A percentile compares a stretch with the other conserved stretches of the same genome.
These are phyloP conservation scores for Probosciger aterrimus DNA, from an alignment of 2,113 vertebrate species.

Conservation along the genomic window DNA sequence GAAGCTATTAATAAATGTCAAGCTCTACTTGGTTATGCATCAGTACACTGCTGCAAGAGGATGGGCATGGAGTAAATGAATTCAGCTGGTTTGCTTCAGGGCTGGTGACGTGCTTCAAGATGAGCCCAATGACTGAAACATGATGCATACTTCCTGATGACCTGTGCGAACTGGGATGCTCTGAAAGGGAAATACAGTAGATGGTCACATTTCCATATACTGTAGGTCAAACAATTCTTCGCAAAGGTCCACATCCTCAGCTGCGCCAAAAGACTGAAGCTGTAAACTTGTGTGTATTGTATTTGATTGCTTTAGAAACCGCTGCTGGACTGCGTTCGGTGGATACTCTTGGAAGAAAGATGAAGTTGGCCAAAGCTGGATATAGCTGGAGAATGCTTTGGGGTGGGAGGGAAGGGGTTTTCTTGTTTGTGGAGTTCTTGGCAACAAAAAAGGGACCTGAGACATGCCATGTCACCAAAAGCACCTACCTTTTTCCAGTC, in stretches of 20 bases:
- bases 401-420: not conserved
- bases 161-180: not conserved
- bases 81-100: not conserved
- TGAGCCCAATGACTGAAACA: not conserved
- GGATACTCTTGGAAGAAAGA: not conserved
- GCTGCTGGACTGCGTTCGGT: not conserved
- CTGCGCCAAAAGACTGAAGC: not conserved
- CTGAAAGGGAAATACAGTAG: rapidly evolving
- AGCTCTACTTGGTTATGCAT: not conserved
- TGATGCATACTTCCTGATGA: rapidly evolving
- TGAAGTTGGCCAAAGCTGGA: not conserved
- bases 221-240: not conserved
- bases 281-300: rapidly evolving
- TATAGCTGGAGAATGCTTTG: not conserved
- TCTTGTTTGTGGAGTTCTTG: not conserved
- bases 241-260: not conserved
- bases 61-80: not conserved
- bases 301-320: not conserved
- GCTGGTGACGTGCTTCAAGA: not conserved
- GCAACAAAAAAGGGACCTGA: not conserved
- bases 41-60: not conserved
- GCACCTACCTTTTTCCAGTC: not conserved
- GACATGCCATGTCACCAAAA: not conserved
- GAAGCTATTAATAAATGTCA: not conserved
- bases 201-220: rapidly evolving